Evolutionary conservation across 2,888 invertebrate genomes (phyloP), one percentile per base, ranked within the genome.

Genomic region (Drosophila prostipennis): DNA sequence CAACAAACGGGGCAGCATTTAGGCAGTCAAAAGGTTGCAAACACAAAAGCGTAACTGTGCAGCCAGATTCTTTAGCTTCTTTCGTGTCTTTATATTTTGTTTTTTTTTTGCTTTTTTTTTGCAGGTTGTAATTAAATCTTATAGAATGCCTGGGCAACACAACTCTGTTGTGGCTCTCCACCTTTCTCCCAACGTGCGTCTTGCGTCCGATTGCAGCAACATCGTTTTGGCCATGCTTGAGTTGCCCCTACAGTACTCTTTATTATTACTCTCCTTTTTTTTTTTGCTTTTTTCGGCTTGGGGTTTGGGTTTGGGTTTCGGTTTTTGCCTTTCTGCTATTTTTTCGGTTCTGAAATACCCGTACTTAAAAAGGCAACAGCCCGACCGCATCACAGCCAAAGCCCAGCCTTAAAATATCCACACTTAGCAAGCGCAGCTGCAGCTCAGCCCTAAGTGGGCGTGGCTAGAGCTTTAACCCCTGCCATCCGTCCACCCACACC

Each of bases 21-120:
- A 80, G 83, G 68, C 69, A 55, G 72, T 65, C 59, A 63, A 56
- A 71, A 77, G 72, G 67, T 65, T 64, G 52, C 79, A 75, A 53
- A 59, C 48, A 82, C 77, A 85, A 80, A 80, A 80, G 81, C 83
- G 86, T 81, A 81, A 81, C 86, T 81, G 86, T 81, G 73, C 70
- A 69, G 63, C 42, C 55, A 55, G 68, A 55, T 60, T 55, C 53
- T 78, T 42, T 42, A 23, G 19, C 42, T 13, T 13, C 42, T 42
- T 19, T 42, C 13, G 19, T 19, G 19, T 42, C 19, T 42, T 19
- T 42, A 16, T 16, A 14, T 19, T 48, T 29, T 40, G 34, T 29
- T 45, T 56, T 36, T 48, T 53, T 52, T 4, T 16, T 45, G 49
- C 55, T 54, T n/a, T 32, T 19, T 19, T 19, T 40, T 16, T 55